A percentile compares a stretch with the other conserved stretches of the same genome.
These are phyloP conservation scores for Hoplostethus atlanticus DNA, from an alignment of 2,797 vertebrate genomes.

Conservation along the genomic window DNA sequence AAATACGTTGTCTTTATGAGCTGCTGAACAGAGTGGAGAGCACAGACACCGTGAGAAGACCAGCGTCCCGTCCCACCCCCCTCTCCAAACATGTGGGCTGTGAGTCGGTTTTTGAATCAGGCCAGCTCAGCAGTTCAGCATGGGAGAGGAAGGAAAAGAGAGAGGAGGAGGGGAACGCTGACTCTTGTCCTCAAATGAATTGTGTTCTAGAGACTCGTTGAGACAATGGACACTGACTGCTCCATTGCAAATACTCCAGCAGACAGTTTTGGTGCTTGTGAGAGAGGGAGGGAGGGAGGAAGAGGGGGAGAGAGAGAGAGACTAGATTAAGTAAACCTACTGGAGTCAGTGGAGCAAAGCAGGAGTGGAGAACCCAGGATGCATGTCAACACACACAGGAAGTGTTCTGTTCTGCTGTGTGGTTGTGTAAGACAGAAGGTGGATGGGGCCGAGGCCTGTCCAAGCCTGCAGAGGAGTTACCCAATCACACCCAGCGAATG, in stretches of 20 bases:
- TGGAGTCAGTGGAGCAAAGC: constrained; percentile 59
- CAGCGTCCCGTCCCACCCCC: constrained; percentile 6
- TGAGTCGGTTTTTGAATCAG: constrained; percentile 66
- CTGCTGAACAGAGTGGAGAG: constrained; percentile 44
- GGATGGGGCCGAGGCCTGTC: constrained; percentile 68
- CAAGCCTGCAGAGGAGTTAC: constrained; percentile 63
- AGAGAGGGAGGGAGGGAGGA: constrained; percentile 18
- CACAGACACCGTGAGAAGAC: constrained; percentile 58
- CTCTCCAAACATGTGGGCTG: constrained; percentile 67
- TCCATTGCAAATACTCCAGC: constrained; percentile 72
- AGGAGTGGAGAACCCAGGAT: constrained; percentile 68
- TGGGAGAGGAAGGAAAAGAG: constrained; percentile 75
- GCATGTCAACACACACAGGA: constrained; percentile 79
- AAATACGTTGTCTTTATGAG: constrained; percentile 5
- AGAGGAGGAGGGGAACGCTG: constrained; percentile 68
- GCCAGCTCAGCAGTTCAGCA: constrained; percentile 78
- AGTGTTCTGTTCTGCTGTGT: constrained; percentile 59
- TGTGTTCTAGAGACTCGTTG: constrained; percentile 61
- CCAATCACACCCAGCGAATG: constrained; percentile 34
- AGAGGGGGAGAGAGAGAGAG: constrained; percentile 28
- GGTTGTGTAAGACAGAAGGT: constrained; percentile 56
- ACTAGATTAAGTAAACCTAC: constrained; percentile 46
- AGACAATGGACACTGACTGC: constrained; percentile 79
- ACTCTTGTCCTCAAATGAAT: constrained; percentile 73
- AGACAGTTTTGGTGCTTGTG: constrained; percentile 34